Conservation (phyloP, 2,797 vertebrate species). For the Gymnopithys bicolor region DNA sequence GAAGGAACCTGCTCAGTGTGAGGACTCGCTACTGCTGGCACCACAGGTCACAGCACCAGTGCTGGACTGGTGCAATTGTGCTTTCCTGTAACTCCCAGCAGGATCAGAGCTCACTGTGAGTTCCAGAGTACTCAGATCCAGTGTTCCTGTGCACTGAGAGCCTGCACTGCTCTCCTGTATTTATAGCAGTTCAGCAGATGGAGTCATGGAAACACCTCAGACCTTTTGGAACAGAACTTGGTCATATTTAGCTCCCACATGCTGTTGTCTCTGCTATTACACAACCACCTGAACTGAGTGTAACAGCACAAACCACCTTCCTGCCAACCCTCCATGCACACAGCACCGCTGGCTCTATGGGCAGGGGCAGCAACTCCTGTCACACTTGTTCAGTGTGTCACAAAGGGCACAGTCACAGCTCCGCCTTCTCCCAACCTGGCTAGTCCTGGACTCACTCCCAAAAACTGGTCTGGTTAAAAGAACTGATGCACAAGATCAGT, state of each 20-base stretch:
- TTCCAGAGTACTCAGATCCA: not conserved
- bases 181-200: not conserved
- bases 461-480: not conserved
- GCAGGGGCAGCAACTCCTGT: not conserved
- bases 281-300: not conserved
- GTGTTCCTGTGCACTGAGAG: not conserved
- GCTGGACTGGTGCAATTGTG: not conserved
- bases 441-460: not conserved
- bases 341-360: not conserved
- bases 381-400: not conserved
- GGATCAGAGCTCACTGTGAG: not conserved
- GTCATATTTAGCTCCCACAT: not conserved
- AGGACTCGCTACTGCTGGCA: too few relatives aligned
- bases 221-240: not conserved
- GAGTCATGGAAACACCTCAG: not conserved
- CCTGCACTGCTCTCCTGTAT: not conserved
- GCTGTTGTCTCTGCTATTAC: not conserved
- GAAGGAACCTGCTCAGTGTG: not conserved
- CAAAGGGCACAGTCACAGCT: not conserved
- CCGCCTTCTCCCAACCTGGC: not conserved
- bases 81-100: not conserved
- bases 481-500: not conserved
- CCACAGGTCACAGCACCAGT: too few relatives aligned
- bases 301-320: not conserved
- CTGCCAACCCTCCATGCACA: not conserved